phyloP scores from a whole-genome alignment of 2,113 vertebrate genomes.

The Dromaius novaehollandiae region DNA sequence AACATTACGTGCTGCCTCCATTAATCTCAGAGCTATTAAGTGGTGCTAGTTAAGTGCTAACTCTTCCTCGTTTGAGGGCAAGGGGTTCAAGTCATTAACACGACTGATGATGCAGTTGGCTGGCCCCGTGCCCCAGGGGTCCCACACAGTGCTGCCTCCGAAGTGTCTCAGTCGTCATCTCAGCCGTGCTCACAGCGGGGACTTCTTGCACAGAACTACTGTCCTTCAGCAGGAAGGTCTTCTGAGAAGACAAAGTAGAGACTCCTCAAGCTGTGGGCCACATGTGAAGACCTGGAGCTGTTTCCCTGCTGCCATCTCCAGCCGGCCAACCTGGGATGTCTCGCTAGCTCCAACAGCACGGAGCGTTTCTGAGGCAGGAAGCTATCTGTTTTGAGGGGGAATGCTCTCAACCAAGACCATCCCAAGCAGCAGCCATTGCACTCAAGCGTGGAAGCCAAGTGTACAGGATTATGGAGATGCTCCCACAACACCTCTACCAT shows the following conservation, averaged over 20 bases:
- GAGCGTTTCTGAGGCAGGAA: not conserved
- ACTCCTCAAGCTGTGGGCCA: not conserved
- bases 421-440: not conserved
- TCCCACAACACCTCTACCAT: no score
- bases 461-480: not conserved
- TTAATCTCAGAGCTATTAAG: not conserved
- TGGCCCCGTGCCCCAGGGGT: not conserved
- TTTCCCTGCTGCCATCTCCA: not conserved
- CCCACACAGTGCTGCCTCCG: fast-evolving
- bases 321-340: not conserved
- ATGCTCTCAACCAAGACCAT: not conserved
- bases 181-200: fast-evolving
- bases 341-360: not conserved
- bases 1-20: not conserved
- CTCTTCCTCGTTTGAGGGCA: not conserved
- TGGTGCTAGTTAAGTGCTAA: fast-evolving
- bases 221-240: not conserved
- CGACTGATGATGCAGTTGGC: not conserved
- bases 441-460: not conserved
- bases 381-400: not conserved
- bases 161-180: not conserved
- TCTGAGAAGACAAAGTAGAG: not conserved
- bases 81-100: not conserved
- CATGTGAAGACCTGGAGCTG: fast-evolving
- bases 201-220: not conserved